phyloP scores from a whole-genome alignment of 2,113 vertebrate genomes.

The Clarias macrocephalus region DNA sequence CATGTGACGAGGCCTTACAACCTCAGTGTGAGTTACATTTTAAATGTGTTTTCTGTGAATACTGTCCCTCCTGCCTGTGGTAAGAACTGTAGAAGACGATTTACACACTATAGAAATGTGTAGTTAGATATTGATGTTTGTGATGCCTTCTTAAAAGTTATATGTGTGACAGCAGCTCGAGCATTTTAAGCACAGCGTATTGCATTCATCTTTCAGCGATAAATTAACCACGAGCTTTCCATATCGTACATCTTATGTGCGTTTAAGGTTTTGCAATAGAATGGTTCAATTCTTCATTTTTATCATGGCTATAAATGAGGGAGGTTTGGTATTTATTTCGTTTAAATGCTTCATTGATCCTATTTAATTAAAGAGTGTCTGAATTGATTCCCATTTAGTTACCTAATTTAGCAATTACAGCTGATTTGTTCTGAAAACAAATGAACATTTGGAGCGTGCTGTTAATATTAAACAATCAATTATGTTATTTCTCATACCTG shows the following conservation, averaged over 20 bases:
- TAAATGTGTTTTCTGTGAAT: too few species aligned
- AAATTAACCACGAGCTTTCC: not conserved
- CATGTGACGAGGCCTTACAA: too few species aligned
- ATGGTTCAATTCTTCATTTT: too few species aligned
- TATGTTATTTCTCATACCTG: not conserved
- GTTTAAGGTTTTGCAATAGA: not conserved
- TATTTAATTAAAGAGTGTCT: not conserved
- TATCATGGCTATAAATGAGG: not conserved
- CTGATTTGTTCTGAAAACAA: not conserved
- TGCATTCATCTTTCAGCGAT: not conserved
- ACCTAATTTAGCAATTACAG: not conserved
- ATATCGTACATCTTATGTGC: too few species aligned
- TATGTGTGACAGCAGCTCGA: not conserved
- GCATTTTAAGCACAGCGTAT: not conserved
- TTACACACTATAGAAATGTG: not conserved
- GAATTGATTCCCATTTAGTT: not conserved
- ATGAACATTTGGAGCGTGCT: not conserved
- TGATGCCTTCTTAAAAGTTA: not conserved
- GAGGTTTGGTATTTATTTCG: not conserved
- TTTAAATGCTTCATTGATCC: not conserved
- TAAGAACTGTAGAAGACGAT: not conserved
- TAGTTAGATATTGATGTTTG: not conserved
- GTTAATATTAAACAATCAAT: not conserved
- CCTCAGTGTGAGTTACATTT: too few species aligned
- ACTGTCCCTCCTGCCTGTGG: not conserved